Evolutionary conservation across 92 coral and sea anemone genomes (phyloP), one percentile per base, ranked within the genome.

Genomic region (Epizoanthus rinbou): DNA sequence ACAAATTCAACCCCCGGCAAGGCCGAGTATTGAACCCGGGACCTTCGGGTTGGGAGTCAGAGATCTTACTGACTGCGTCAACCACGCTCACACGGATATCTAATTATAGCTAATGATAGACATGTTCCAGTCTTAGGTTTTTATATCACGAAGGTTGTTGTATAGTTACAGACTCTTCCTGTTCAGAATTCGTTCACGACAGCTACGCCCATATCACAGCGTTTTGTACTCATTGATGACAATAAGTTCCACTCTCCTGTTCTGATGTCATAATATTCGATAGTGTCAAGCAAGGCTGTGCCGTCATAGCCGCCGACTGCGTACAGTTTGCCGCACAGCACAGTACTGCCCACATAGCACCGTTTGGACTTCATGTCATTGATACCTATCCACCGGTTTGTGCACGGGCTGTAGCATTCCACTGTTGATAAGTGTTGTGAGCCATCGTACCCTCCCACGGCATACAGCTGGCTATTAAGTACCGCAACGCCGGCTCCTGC

Each of bases 231-330:
- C 93, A 96, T 94, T 24, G 98, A 82, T 6, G 93, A 90, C 75
- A 90, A 23, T 11, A 76, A 75, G 14, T 68, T 92, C 99, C 99
- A 96, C 17, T 93, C 98, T 80, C 88, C 93, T 16, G 80, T 52
- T 66, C 80, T 89, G 23, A 86, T 85, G 52, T 96, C 97, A 80
- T 83, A 96, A 68, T 80, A 86, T 87, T 96, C 99, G 23, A 87
- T 76, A 33, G 94, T 88, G 83, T 96, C 92, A 41, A 93, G 81
- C 53, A 96, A 70, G 2, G 97, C 75, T 68, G 88, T 73, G 8
- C 99, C 99, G 70, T 96, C 99, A 73, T 96, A 96, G 7, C 99
- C 98, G 56, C 99, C 99, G 2, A 94, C 90, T 8, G 99, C 99
- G 87, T 80, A 92, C 52, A 96, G 92, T 89, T 84, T 91, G 68